These are phyloP conservation scores for Lagorchestes hirsutus DNA, from an alignment of 2,797 vertebrate genomes.

Conservation along the genomic window DNA sequence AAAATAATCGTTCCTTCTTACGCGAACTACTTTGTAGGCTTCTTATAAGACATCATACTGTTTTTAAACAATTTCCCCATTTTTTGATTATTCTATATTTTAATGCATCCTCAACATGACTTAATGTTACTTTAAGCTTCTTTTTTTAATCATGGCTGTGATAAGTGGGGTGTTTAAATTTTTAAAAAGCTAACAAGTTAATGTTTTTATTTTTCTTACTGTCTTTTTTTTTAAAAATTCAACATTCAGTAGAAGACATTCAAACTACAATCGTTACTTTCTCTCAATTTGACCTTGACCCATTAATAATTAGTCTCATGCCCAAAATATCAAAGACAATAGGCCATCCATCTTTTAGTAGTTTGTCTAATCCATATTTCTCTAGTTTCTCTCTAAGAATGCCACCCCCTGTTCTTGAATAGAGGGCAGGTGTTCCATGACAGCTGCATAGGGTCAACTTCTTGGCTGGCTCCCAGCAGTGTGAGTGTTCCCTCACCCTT, in stretches of 20 bases:
- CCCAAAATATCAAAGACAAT: constrained; percentile 69
- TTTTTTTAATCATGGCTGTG: constrained; percentile 1
- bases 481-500: neutral
- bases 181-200: neutral
- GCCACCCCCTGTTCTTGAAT: constrained; percentile 69
- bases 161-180: constrained; percentile 20
- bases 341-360: constrained; percentile 74
- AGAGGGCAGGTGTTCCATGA: constrained; percentile 76
- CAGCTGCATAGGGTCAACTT: constrained; percentile 73
- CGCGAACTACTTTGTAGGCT: constrained; percentile 36
- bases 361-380: constrained; percentile 73
- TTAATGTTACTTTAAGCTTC: constrained; percentile 24
- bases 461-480: constrained; percentile 62
- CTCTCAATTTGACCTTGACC: constrained; percentile 60
- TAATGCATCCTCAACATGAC: neutral
- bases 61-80: constrained; percentile 54
- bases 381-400: constrained; percentile 80
- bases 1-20: constrained; percentile 42
- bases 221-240: neutral
- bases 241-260: neutral
- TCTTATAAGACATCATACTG: neutral
- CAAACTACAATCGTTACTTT: constrained; percentile 22
- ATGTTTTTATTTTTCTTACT: neutral
- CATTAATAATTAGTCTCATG: constrained; percentile 72
- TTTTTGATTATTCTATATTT: constrained; percentile 50